Base-by-base conservation (phyloP, 64 coral and sea anemone genomes). In the Stylophora pistillata region DNA sequence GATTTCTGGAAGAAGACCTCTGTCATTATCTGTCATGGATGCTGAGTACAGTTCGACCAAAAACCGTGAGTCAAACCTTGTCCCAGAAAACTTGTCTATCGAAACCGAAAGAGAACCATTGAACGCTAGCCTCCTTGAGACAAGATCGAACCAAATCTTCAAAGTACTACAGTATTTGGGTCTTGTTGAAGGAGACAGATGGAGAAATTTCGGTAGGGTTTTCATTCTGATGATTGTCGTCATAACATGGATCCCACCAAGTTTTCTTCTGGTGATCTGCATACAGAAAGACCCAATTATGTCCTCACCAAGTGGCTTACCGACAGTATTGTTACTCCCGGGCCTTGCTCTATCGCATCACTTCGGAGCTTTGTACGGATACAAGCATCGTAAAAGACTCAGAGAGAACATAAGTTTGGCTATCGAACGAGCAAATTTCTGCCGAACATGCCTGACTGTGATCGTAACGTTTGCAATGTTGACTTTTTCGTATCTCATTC, bases 231-330 rank as follows among this genome's bases (percentile, higher is more conserved):
- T 88, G 12, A 28, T 76, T 37, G 26, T 30, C 13, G 30, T 76
- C 2, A 59, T 76, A 17, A 34, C 27, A 14, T 76, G 86, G 86
- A 29, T 88, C 15, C 86, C 86, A 16, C 72, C 86, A 28, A 58
- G n/a, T 26, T 76, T 15, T 75, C 71, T 15, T 75, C 71, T 76
- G 56, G 15, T 71, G 0, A 56, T 88, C 60, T 88, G 86, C 30
- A 30, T 88, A 30, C 26, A 17, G 33, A 88, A 88, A 70, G 54
- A 89, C 28, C 87, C 73, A 4, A 70, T 64, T 15, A 89, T 89
- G 87, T 74, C 76, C 27, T 89, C 87, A 16, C 75, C 87, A 15
- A 89, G 74, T 60, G 87, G 87, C 18, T 18, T 89, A 53, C 87
- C 87, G 34, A 79, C 87, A 70, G 32, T 89, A 10, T 30, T 89